phyloP scores from a whole-genome alignment of 2,113 vertebrate genomes.

The Furnarius figulus region DNA sequence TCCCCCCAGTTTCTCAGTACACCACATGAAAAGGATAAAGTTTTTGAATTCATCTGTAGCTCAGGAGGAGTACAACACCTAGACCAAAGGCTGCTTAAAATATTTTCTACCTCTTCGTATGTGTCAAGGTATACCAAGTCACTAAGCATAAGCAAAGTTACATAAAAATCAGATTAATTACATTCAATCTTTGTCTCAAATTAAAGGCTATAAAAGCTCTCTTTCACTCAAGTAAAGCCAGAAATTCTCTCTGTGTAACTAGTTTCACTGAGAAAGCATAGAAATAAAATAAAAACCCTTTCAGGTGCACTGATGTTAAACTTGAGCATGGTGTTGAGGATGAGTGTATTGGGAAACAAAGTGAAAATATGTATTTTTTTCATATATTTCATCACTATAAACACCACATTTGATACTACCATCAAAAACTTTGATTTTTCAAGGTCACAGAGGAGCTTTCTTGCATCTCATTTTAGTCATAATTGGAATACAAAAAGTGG shows the following conservation, averaged over 20 bases:
- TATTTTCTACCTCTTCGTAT: neutral
- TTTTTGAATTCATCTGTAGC: neutral
- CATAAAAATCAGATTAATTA: neutral
- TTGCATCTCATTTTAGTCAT: neutral
- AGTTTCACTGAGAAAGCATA: neutral
- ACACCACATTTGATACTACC: neutral
- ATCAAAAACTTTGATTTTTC: neutral
- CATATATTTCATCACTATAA: neutral
- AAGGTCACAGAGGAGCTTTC: neutral
- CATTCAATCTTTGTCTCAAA: neutral
- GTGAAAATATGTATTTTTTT: neutral
- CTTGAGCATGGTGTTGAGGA: neutral
- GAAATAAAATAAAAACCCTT: neutral
- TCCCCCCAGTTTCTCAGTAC: neutral
- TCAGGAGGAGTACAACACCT: neutral
- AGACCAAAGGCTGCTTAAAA: neutral
- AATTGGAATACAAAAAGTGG: neutral
- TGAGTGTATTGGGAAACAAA: neutral
- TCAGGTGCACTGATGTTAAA: neutral
- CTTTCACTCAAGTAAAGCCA: neutral
- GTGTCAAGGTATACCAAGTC: neutral
- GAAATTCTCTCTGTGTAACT: neutral
- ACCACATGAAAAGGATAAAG: neutral
- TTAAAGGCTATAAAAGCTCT: neutral
- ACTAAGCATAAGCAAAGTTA: neutral